Percentiles rank a stretch among this genome's conserved stretches.
Evolutionary conservation across 2,113 vertebrate species (phyloP).

Genomic region (Mobula hypostoma): DNA sequence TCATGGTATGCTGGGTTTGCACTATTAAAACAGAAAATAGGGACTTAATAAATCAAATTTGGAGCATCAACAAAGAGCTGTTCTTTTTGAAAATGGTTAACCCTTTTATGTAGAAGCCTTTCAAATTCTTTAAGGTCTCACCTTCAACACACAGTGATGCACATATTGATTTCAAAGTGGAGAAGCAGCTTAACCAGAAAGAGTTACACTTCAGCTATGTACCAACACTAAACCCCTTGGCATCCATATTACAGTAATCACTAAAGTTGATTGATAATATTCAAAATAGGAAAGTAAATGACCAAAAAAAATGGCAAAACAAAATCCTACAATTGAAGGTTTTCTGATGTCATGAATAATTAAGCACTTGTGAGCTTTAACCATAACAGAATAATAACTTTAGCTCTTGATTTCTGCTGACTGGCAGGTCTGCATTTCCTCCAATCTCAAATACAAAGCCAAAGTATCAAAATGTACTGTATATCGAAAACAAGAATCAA

Average conservation of each 20-base stretch:
- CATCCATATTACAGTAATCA: background rate
- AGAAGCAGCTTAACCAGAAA: background rate
- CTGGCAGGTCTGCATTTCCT: background rate
- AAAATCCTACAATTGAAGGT: background rate
- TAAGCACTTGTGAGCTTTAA: background rate
- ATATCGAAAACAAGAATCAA: background rate
- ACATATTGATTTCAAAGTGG: background rate
- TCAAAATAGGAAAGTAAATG: background rate
- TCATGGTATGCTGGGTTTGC: conserved; percentile 96
- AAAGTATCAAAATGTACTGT: background rate
- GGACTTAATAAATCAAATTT: background rate
- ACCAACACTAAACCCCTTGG: background rate
- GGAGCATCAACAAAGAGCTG: background rate
- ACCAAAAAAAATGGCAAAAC: background rate
- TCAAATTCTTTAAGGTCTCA: background rate
- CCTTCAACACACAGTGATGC: background rate
- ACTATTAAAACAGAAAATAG: conserved; percentile 55
- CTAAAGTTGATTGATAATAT: background rate
- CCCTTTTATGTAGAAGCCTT: background rate
- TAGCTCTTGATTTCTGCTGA: background rate
- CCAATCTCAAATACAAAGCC: background rate
- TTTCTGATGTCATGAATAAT: background rate
- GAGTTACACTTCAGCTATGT: background rate
- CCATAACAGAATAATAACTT: background rate
- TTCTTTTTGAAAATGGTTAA: background rate